A percentile compares a stretch with the other conserved stretches of the same genome.
Evolutionary conservation across 2,797 vertebrate genomes (phyloP).

Genomic region (Melopsittacus undulatus): DNA sequence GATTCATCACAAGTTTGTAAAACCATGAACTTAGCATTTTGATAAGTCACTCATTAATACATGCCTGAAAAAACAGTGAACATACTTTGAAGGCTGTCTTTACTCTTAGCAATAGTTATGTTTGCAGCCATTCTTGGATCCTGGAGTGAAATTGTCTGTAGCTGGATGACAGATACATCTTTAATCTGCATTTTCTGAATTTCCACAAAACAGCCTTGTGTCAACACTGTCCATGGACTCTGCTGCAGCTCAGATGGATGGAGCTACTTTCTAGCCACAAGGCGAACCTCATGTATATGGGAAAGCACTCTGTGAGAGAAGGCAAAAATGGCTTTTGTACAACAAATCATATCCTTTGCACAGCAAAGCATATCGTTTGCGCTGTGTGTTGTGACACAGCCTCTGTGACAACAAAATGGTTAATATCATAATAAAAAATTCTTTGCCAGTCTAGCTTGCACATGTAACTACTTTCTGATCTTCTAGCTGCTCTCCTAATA

Average conservation of each 20-base stretch:
- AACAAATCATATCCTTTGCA: not conserved
- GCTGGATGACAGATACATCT: not conserved
- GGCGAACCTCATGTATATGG: fast-evolving
- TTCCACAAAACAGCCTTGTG: not conserved
- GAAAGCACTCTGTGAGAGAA: not conserved
- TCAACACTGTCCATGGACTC: not conserved
- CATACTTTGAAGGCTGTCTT: not conserved
- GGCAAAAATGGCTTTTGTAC: not conserved
- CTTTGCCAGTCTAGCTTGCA: not conserved
- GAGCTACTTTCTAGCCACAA: not conserved
- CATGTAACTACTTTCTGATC: not conserved
- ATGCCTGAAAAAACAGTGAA: not conserved
- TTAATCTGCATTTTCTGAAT: not conserved
- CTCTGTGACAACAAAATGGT: not conserved
- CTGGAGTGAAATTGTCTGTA: not conserved
- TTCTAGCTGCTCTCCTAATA: not conserved
- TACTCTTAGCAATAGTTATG: not conserved
- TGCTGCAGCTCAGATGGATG: not conserved
- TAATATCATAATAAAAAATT: not conserved
- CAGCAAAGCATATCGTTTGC: not conserved
- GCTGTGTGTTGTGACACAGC: not conserved
- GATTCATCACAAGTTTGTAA: not conserved
- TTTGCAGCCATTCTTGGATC: not conserved
- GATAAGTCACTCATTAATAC: not conserved
- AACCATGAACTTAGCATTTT: not conserved